Percentiles rank a stretch among this genome's conserved stretches.
Evolutionary conservation across 2,113 vertebrate species (phyloP).

Genomic region (Pao palembangensis): DNA sequence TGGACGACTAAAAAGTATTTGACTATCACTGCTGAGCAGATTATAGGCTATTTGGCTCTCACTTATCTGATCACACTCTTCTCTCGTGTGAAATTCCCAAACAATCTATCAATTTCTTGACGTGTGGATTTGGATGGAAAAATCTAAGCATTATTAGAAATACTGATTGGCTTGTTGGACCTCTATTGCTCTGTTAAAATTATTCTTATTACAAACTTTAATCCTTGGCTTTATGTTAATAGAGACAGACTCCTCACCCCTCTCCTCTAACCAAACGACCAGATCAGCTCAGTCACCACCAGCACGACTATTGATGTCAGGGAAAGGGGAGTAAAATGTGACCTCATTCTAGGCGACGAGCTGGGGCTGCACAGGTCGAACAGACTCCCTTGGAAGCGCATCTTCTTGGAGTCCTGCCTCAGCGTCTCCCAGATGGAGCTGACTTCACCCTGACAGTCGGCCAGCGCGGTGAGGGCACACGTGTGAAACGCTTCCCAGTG

Average conservation of each 20-base stretch:
- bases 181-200: constrained; percentile 36
- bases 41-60: too few species aligned
- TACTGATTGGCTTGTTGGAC: constrained; percentile 18
- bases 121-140: constrained; percentile 9
- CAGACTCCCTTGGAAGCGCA: constrained; percentile 76
- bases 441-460: constrained; percentile 76
- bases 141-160: constrained; percentile 28
- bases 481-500: constrained; percentile 80
- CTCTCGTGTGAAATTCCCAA: too few species aligned
- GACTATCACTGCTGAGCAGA: too few species aligned
- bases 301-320: constrained; percentile 51
- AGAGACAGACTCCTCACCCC: constrained; percentile 4
- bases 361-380: constrained; percentile 75
- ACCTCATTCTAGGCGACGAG: constrained; percentile 35
- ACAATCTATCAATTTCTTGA: too few species aligned
- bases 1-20: too few species aligned
- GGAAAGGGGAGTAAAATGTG: constrained; percentile 26
- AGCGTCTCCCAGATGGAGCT: constrained; percentile 75
- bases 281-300: constrained; percentile 29
- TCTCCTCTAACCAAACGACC: constrained; percentile 33
- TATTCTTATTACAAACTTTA: constrained; percentile 42
- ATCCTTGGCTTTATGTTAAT: constrained; percentile 63
- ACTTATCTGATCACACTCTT: too few species aligned
- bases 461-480: constrained; percentile 67
- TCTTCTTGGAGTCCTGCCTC: constrained; percentile 75